Base-by-base conservation (phyloP, 1,140 invertebrate genomes). In the Aphelinus atriplicis region DNA sequence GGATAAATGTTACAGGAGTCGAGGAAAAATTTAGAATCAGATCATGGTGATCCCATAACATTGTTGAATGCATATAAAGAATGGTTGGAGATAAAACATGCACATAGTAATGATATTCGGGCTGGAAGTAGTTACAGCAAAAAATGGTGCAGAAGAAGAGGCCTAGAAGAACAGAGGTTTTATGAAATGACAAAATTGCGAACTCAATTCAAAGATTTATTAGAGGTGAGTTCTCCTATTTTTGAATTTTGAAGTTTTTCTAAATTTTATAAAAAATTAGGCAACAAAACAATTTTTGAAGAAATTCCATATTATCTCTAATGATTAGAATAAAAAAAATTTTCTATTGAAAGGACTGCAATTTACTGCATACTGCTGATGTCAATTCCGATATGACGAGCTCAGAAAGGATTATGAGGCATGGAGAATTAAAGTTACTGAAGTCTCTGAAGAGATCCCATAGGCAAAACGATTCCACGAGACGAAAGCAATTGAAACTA, bases 181-280 rank as follows among this genome's bases (percentile, higher is more conserved):
- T 99, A 98, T 82, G 97, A 99, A 88, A 94, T 98, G 81, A 97
- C 94, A 0, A 99, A 99, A 90, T 86, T 99, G 2, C 90, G 96
- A 51, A 89, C 92, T 55, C 98, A 99, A 86, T 97, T 99, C 84
- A 92, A 94, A 84, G 92, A 95, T 64, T 89, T 98, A 55, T 86
- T 98, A 53, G 91, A 94, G 86, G 94, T 94, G 75, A 75, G 2
- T 55, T 77, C 63, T 58, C 7, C 61, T 53, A 3, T 48, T 9
- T 57, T 57, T 26, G 6, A 66, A 57, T 26, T 57, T 64, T 66
- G 3, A n/a, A 63, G 66, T 47, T 42, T 47, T 55, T 72, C 60
- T 46, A 45, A 73, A 58, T 60, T 67, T 64, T 47, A 42, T 75
- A 62, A 51, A 43, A 9, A 64, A 57, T 69, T 53, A 56, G 48